Evolutionary conservation across 2,113 vertebrate genomes (phyloP), one percentile per base, ranked within the genome.

Genomic region (Calidris pugnax): DNA sequence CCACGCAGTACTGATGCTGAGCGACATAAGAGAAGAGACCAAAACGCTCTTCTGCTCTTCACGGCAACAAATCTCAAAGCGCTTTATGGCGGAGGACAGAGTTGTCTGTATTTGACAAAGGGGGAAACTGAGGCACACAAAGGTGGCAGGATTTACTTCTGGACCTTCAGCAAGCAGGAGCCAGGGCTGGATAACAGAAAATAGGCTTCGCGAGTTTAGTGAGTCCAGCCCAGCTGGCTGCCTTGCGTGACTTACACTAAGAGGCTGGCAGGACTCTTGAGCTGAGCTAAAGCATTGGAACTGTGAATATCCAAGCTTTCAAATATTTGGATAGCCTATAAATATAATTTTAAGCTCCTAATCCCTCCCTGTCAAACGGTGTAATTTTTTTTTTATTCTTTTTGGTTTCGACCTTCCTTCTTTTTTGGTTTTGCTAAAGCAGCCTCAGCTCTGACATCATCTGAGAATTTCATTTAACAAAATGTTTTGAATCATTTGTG

Each of bases 291-390:
- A 94, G 90, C 60, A 94, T 72, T 95, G 85, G 59, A 94, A 95
- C 92, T 66, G 53, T 15, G 84, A 95, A 92, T 91, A 90, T 92
- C 86, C 94, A 94, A 90, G 55, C 80, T 89, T 90, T 95, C 85
- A 95, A 92, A 76, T 91, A 87, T 91, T 97, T 97, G 92, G 88
- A 95, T 93, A 89, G 66, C 73, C 71, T 91, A 93, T 90, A 96
- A 97, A 96, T 96, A 90, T 50, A 85, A 89, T 87, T 93, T 92
- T 87, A 95, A 97, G 73, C 69, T 94, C 56, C 93, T 95, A 94
- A 96, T 96, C 68, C 89, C 71, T 84, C 91, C 50, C 45, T 87
- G 69, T 96, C 93, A 93, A 94, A 73, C 1, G 24, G 48, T 66
- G 53, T 48, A 51, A 50, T 23, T 81, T 76, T 55, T 23, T 95